Base-by-base conservation (phyloP, 2,888 invertebrate species). In the Yponomeuta sedellus region DNA sequence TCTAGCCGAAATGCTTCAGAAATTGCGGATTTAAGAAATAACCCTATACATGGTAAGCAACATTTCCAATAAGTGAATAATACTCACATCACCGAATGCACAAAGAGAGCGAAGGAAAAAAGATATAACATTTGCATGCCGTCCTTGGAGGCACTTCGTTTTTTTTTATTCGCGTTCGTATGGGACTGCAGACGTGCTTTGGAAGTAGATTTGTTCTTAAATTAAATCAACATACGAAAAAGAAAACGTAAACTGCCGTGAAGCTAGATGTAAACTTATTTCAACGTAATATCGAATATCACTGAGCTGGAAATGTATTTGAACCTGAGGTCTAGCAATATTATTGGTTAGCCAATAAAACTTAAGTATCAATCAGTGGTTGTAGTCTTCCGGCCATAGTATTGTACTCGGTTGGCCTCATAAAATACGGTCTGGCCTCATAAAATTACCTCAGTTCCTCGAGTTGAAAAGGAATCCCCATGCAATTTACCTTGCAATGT, bases 41-140 rank as follows among this genome's bases (percentile, higher is more conserved):
- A 16, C 44, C 10, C 10, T 52, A 1, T 16, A 1, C 44, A 52
- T 12, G 2, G 5, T 12, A 52, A 16, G 16, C 16, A 52, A 52
- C 10, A 34, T 34, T 34, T 34, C 34, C 3, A 34, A 34, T 34
- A 34, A 34, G 34, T 34, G 34, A 34, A 34, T 11, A 44, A 52
- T 12, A 52, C 44, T 16, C 3, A 12, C 12, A 16, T 12, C 8
- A 0, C 8, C 44, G 12, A 52, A 52, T 52, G 44, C 44, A 52
- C 44, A 12, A 52, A 52, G 34, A 52, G 44, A 52, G 44, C 44
- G 44, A 52, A 52, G 69, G 66, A 68, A 69, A 68, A 64, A 70
- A 72, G 70, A 77, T 69, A 79, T 78, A 74, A 79, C 78, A 85
- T 85, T 85, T 81, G 75, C 80, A 84, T 84, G 78, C 78, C 73